Percentiles rank a stretch among this genome's conserved stretches.
Conservation (phyloP, 2,113 vertebrate species). For the Apodemus sylvaticus region DNA sequence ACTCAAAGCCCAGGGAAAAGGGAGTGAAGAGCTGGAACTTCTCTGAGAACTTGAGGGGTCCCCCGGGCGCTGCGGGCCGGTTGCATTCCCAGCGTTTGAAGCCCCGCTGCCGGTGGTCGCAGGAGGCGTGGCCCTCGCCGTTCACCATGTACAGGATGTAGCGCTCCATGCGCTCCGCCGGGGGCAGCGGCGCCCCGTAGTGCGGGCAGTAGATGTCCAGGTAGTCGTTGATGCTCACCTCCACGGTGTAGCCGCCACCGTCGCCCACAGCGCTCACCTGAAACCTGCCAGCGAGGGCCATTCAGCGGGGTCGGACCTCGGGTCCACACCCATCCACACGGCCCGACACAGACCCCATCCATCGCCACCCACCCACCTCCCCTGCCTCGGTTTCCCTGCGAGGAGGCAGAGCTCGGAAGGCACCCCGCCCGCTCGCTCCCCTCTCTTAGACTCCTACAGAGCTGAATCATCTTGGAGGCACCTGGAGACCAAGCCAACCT, state of each 20-base stretch:
- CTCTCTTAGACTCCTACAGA: neutral
- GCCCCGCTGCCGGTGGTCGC: slow-evolving; percentile 93
- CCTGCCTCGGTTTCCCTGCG: neutral
- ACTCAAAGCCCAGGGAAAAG: slow-evolving; percentile 98
- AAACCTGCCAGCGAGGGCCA: slow-evolving; percentile 86
- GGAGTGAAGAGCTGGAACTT: slow-evolving; percentile 99
- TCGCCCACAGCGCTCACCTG: slow-evolving; percentile 66
- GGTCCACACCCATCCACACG: neutral
- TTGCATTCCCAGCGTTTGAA: slow-evolving; percentile 99
- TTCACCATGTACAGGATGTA: slow-evolving; percentile 98
- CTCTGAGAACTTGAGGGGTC: slow-evolving; percentile 96
- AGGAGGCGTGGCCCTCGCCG: slow-evolving; percentile 93
- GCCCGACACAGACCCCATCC: too few relatives aligned
- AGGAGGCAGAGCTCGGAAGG: fast-evolving
- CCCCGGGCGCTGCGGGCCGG: slow-evolving; percentile 91
- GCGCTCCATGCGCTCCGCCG: slow-evolving; percentile 90
- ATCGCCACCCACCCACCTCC: too few relatives aligned
- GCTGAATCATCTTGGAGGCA: neutral
- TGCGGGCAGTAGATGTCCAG: slow-evolving; percentile 98
- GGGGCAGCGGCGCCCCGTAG: slow-evolving; percentile 89
- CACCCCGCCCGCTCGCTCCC: neutral
- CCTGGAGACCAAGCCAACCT: too few relatives aligned
- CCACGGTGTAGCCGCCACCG: slow-evolving; percentile 93
- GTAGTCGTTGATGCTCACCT: slow-evolving; percentile 98
- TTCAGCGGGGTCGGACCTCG: neutral